A percentile compares a stretch with the other conserved stretches of the same genome.
Evolutionary conservation across 1,140 invertebrate species (phyloP).

Genomic region (Eueides isabella): DNA sequence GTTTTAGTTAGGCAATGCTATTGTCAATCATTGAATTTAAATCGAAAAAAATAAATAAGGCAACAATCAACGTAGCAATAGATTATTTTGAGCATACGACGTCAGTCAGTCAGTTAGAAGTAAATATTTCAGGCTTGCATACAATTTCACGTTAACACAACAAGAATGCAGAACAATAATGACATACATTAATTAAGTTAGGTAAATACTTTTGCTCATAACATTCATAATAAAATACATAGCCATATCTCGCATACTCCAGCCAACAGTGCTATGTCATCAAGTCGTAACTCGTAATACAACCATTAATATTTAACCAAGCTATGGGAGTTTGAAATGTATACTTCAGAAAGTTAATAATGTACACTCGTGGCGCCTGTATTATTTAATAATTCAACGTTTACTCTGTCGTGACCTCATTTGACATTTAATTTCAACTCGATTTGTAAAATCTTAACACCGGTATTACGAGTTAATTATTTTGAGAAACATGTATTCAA

Average conservation of each 20-base stretch:
- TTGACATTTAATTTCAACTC: slow-evolving; percentile 16
- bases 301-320: slow-evolving; percentile 32
- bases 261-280: slow-evolving; percentile 12
- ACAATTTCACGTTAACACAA: too few species aligned
- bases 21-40: too few species aligned
- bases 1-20: too few species aligned
- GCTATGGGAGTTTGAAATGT: slow-evolving; percentile 29
- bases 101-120: too few species aligned
- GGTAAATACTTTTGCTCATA: background rate
- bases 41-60: too few species aligned
- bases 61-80: too few species aligned
- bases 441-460: slow-evolving; percentile 15
- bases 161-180: too few species aligned
- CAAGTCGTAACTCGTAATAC: slow-evolving; percentile 25
- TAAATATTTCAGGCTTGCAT: too few species aligned
- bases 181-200: too few species aligned
- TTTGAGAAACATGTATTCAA: background rate
- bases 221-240: background rate
- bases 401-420: slow-evolving; percentile 24
- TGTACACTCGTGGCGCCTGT: slow-evolving; percentile 14
- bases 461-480: background rate
- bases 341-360: slow-evolving; percentile 29
- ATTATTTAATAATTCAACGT: slow-evolving; percentile 32
- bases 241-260: slow-evolving; percentile 13
- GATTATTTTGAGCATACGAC: too few species aligned